Evolutionary conservation across 2,888 invertebrate species (phyloP).

Genomic region (Eurois occulta): DNA sequence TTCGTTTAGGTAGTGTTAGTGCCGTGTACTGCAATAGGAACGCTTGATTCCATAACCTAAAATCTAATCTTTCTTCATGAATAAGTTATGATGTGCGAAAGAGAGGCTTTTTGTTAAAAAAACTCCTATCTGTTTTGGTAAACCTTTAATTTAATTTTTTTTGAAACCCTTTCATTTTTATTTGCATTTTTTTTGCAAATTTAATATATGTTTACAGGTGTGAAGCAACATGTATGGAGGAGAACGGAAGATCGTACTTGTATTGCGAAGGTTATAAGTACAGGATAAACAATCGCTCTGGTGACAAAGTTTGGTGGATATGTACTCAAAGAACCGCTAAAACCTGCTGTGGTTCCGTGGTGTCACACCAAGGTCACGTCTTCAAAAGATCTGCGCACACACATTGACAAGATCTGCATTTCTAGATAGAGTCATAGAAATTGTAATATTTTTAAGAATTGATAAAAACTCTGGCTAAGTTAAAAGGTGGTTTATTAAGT

Average conservation of each 20-base stretch:
- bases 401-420: conserved; percentile 8
- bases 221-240: conserved; percentile 23
- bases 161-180: too few species aligned
- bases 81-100: too few species aligned
- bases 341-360: conserved; percentile 34
- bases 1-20: too few species aligned
- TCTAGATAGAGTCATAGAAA: neutral
- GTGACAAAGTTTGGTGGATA: conserved; percentile 56
- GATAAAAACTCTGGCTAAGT: neutral
- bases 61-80: too few species aligned
- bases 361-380: conserved; percentile 34
- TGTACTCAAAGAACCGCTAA: conserved; percentile 44
- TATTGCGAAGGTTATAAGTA: conserved; percentile 55
- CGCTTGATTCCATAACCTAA: too few species aligned
- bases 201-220: conserved; percentile 32
- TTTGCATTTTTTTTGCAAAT: neutral
- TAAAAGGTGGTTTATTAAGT: conserved; percentile 2
- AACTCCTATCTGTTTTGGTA: too few species aligned
- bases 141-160: too few species aligned
- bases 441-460: neutral
- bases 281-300: conserved; percentile 40
- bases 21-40: too few species aligned
- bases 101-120: too few species aligned
- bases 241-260: conserved; percentile 50
- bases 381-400: conserved; percentile 41